Evolutionary conservation across 2,797 vertebrate genomes (phyloP), one percentile per base, ranked within the genome.

Genomic region (Sternarchorhynchus goeldii): DNA sequence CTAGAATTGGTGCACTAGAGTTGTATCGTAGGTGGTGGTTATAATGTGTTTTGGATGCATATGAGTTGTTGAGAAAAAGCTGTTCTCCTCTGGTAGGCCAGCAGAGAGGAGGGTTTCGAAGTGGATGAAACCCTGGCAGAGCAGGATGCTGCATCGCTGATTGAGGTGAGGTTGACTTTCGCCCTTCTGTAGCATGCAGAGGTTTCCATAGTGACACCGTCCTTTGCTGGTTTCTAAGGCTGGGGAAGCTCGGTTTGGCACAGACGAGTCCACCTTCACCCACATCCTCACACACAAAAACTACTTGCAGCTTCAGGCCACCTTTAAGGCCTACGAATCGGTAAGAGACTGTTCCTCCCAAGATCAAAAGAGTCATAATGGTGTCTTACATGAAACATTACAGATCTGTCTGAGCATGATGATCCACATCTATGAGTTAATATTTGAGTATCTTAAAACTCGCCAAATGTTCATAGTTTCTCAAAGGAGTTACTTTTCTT

Each of bases 171-270:
- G 71, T 76, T 62, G 55, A 17, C 5, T 34, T 57, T 53, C 18
- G 25, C 60, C 6, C 10, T 50, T 45, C 12, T 5, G 8, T 39
- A 39, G 20, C 20, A 7, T 16, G 14, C 55, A 18, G 5, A 16
- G 18, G 6, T 18, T 8, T 14, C 6, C 6, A 10, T n/a, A 2
- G 12, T 31, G 34, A 55, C 31, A 63, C 1, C 73, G 18, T 58
- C 50, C 59, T 71, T 20, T 65, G 2, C 65, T 50, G 84, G 4
- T 66, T 4, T 1, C 29, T 2, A 5, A 99, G 97, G 97, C 97
- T 84, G 97, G 97, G 83, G 96, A 98, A 90, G 94, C 91, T 69
- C 90, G 94, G 12, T 99, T 96, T 91, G 97, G 97, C 76, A 98
- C 97, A 0, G 96, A 99, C 0, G 96, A 98, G 86, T 91, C 94